Evolutionary conservation across 2,888 invertebrate genomes (phyloP).

Genomic region (Carpatolechia fugitivella): DNA sequence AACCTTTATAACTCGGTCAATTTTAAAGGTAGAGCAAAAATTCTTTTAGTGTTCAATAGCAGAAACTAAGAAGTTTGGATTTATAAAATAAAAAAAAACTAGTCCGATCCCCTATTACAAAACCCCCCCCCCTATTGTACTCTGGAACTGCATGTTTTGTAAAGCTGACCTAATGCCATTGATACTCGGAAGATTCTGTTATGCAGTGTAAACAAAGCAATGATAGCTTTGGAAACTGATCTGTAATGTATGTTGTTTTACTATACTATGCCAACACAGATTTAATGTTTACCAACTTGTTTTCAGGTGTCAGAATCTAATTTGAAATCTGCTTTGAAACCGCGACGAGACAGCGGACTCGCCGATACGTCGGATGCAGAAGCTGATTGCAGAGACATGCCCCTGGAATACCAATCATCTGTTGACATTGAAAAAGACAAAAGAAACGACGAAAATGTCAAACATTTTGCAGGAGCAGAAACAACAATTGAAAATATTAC

Average conservation of each 20-base stretch:
- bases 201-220: conserved; percentile 8
- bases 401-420: conserved; percentile 22
- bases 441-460: background rate
- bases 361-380: conserved; percentile 74
- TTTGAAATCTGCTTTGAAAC: conserved; percentile 56
- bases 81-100: too few relatives aligned
- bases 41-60: too few relatives aligned
- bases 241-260: too few relatives aligned
- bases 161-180: background rate
- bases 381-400: conserved; percentile 49
- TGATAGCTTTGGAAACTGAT: background rate
- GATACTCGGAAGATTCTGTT: background rate
- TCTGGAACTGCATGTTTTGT: background rate
- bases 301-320: conserved; percentile 51
- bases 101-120: too few relatives aligned
- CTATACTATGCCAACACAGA: background rate
- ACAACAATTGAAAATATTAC: conserved; percentile 3
- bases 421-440: conserved; percentile 22
- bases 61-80: too few relatives aligned
- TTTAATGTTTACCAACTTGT: background rate
- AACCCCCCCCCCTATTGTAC: too few relatives aligned
- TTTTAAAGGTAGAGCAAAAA: too few relatives aligned
- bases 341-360: conserved; percentile 68
- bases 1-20: too few relatives aligned
- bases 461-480: conserved; percentile 9